Evolutionary conservation across 2,113 vertebrate species (phyloP).

Genomic region (Pontoporia blainvillei): DNA sequence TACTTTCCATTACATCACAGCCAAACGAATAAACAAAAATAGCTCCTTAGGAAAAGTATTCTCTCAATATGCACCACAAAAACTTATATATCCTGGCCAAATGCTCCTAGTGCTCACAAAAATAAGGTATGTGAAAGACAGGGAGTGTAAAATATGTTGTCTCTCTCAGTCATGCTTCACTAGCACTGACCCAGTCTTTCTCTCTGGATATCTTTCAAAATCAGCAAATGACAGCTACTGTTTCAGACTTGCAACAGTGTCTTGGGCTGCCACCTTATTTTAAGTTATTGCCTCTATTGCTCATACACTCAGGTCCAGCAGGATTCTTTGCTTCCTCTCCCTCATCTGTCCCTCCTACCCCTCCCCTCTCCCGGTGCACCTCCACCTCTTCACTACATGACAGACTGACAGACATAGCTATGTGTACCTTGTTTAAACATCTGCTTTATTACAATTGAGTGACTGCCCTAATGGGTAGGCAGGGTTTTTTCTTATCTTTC

Average conservation of each 20-base stretch:
- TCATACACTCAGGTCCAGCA: constrained; percentile 31
- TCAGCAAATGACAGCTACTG: neutral
- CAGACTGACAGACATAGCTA: constrained; percentile 60
- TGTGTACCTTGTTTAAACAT: constrained; percentile 73
- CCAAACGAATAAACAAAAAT: neutral
- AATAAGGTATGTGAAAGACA: neutral
- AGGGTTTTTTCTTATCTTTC: constrained; percentile 64
- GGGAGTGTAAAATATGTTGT: neutral
- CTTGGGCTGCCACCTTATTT: constrained; percentile 38
- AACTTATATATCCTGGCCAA: neutral
- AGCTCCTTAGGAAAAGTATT: neutral
- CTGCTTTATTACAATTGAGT: constrained; percentile 68
- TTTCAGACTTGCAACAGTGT: constrained; percentile 29
- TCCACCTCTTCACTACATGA: constrained; percentile 38
- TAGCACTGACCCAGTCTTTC: neutral
- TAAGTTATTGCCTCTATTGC: constrained; percentile 10
- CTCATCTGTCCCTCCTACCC: neutral
- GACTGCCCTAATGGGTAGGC: constrained; percentile 32
- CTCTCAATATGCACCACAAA: neutral
- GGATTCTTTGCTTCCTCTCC: constrained; percentile 46
- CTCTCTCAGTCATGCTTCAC: neutral
- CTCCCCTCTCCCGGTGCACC: neutral
- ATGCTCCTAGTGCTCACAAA: neutral
- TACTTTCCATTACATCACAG: neutral
- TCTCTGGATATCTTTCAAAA: constrained; percentile 3